Evolutionary conservation across 2,113 vertebrate genomes (phyloP).

Genomic region (Mionectes macconnelli): DNA sequence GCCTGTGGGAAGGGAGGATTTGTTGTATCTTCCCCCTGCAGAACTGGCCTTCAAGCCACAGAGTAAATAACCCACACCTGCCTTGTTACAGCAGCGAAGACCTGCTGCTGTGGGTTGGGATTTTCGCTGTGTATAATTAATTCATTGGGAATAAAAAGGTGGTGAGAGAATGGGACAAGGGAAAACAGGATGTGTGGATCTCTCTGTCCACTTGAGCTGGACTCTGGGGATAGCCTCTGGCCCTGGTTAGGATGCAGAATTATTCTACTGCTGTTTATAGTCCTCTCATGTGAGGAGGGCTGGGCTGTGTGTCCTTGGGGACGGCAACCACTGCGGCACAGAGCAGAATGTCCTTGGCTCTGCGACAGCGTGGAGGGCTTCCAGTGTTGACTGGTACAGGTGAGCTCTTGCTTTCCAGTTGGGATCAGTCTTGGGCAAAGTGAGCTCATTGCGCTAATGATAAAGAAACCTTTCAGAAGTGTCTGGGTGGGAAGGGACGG

Average conservation of each 20-base stretch:
- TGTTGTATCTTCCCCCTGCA: not conserved
- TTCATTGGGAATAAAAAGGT: not conserved
- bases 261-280: not conserved
- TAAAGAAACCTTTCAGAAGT: not conserved
- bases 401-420: not conserved
- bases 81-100: not conserved
- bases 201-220: not conserved
- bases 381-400: not conserved
- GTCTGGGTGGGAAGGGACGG: not conserved
- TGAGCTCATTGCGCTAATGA: not conserved
- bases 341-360: constrained; percentile 22
- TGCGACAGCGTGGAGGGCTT: not conserved
- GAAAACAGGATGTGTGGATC: not conserved
- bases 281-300: not conserved
- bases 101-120: not conserved
- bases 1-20: not conserved
- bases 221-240: not conserved
- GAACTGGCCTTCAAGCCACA: not conserved
- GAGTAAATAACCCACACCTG: not conserved
- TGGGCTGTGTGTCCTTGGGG: not conserved
- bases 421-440: not conserved
- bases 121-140: not conserved
- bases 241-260: not conserved
- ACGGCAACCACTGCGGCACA: not conserved
- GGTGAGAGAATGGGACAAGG: not conserved